These are phyloP conservation scores for Rhyacophila evoluta DNA, from an alignment of 2,888 invertebrate species.

Conservation along the genomic window DNA sequence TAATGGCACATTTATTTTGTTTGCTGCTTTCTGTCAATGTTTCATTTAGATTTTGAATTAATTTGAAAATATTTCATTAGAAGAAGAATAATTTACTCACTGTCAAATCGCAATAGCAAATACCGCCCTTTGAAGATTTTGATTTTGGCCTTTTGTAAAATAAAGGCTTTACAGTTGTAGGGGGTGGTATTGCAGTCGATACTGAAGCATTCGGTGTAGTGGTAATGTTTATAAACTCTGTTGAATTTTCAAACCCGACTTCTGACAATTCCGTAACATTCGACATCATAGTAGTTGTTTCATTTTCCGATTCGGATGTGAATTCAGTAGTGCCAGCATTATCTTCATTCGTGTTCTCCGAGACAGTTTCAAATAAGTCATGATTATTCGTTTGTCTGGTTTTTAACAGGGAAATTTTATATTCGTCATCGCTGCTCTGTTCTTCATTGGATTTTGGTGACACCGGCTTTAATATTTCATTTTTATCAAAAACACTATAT, in stretches of 20 bases:
- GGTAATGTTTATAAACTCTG: slow-evolving; percentile 42
- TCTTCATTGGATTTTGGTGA: not conserved
- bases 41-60: too few species aligned
- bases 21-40: too few species aligned
- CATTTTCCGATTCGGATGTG: slow-evolving; percentile 28
- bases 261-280: slow-evolving; percentile 45
- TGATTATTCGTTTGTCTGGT: not conserved
- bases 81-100: slow-evolving; percentile 39
- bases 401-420: not conserved
- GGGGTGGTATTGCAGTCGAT: slow-evolving; percentile 44
- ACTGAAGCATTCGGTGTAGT: slow-evolving; percentile 35
- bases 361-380: slow-evolving; percentile 6
- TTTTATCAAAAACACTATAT: not conserved
- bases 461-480: not conserved
- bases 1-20: too few species aligned
- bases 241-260: slow-evolving; percentile 45
- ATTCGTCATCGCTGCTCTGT: not conserved
- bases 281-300: slow-evolving; percentile 35
- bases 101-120: slow-evolving; percentile 50
- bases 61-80: too few species aligned
- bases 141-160: slow-evolving; percentile 36
- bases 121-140: slow-evolving; percentile 38
- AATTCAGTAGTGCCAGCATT: not conserved
- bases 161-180: slow-evolving; percentile 33
- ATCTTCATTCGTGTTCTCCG: not conserved